Conservation (phyloP, 2,888 invertebrate genomes). For the Colletes collaris region DNA sequence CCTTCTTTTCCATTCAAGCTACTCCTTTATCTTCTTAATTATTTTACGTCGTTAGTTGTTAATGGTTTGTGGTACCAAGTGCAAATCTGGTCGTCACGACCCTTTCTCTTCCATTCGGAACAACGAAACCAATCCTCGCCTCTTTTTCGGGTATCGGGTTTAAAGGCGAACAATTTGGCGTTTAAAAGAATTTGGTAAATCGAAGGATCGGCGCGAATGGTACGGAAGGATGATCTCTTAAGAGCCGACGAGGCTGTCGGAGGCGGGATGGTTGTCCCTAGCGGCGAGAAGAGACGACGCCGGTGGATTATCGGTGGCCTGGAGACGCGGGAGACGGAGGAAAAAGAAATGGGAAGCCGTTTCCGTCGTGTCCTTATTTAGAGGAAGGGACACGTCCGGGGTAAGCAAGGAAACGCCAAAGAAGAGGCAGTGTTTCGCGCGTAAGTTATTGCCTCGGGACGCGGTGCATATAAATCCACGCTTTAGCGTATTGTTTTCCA, state of each 20-base stretch:
- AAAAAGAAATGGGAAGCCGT: conserved; percentile 77
- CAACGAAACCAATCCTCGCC: too few relatives aligned
- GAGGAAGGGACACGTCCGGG: conserved; percentile 74
- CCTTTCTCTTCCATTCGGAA: too few relatives aligned
- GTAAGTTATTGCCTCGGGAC: conserved; percentile 80
- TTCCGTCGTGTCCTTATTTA: conserved; percentile 82
- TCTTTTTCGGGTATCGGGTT: too few relatives aligned
- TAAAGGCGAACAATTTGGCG: conserved; percentile 6
- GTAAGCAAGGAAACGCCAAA: conserved; percentile 69
- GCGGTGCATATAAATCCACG: conserved; percentile 81
- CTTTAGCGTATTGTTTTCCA: conserved; percentile 82
- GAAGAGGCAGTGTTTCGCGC: conserved; percentile 71
- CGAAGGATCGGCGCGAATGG: not conserved
- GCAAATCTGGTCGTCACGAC: too few relatives aligned
- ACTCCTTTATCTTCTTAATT: too few relatives aligned
- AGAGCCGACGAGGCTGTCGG: not conserved
- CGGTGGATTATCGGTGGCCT: conserved; percentile 52
- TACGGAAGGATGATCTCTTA: conserved; percentile 39
- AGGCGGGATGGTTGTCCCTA: not conserved
- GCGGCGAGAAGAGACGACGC: conserved; percentile 14
- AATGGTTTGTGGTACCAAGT: too few relatives aligned
- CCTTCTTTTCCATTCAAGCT: too few relatives aligned
- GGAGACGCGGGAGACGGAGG: conserved; percentile 32
- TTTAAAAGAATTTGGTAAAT: conserved; percentile 30
- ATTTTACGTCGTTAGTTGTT: too few relatives aligned